These are phyloP conservation scores for Neodiprion virginianus DNA, from an alignment of 1,140 invertebrate species.

Conservation along the genomic window DNA sequence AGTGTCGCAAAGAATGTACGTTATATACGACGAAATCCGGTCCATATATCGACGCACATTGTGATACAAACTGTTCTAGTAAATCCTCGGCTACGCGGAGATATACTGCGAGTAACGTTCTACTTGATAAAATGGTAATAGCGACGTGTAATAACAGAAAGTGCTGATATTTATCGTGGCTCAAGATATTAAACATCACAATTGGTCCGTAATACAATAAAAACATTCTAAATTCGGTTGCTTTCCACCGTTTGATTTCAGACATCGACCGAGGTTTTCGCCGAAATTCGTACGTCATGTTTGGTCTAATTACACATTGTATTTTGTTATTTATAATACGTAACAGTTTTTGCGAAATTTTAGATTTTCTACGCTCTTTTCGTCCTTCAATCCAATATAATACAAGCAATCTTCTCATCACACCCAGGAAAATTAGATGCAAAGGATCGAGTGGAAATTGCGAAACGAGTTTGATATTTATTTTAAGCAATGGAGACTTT, in stretches of 20 bases:
- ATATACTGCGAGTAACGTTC: background rate
- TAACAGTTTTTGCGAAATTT: background rate
- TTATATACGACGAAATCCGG: conserved; percentile 21
- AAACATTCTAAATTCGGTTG: conserved; percentile 42
- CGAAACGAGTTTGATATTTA: conserved; percentile 20
- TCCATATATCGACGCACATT: conserved; percentile 21
- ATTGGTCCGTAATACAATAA: conserved; percentile 40
- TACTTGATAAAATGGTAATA: conserved; percentile 18
- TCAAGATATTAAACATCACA: conserved; percentile 17
- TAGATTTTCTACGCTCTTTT: background rate
- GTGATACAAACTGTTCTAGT: conserved; percentile 13
- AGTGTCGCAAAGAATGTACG: conserved; percentile 27
- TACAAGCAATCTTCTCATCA: conserved; percentile 31
- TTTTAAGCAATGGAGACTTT: background rate
- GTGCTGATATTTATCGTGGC: conserved; percentile 9
- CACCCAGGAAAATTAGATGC: conserved; percentile 33
- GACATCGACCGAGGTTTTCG: conserved; percentile 20
- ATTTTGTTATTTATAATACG: background rate
- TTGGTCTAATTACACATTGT: background rate
- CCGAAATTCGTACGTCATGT: conserved; percentile 16
- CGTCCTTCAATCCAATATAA: background rate
- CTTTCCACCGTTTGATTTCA: conserved; percentile 39
- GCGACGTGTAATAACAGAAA: conserved; percentile 22
- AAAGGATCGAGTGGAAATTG: conserved; percentile 36
- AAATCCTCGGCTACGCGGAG: conserved; percentile 15